Base-by-base conservation (phyloP, 1,140 invertebrate genomes). In the Temnothorax longispinosus region DNA sequence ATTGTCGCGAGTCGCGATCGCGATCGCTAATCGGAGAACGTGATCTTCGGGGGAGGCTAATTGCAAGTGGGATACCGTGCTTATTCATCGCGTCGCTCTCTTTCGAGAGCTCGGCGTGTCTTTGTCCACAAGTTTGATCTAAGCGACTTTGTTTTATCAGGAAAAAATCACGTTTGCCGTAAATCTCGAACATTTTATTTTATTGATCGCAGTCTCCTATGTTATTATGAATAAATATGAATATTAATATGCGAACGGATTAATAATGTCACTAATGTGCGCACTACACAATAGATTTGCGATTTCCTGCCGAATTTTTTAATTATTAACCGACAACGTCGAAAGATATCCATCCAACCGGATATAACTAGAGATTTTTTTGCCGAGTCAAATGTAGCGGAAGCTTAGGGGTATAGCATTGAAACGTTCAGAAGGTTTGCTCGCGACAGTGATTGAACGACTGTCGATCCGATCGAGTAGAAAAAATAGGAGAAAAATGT, bases 21-120 rank as follows among this genome's bases (percentile, higher is more conserved):
- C 85, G 38, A 52, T 75, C 62, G n/a, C 47, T 50, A 52, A 88
- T 74, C 35, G 11, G 3, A 18, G 38, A 80, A 62, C n/a, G 13
- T 32, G n/a, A 11, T 35, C 80, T 44, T 72, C 54, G 65, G 38
- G 60, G 2, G 13, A 44, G 6, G 10, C 13, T 71, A 81, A 81
- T 47, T 47, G 18, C 44, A 58, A 72, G 6, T 69, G 18, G 32
- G 50, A n/a, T 58, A 27, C 15, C n/a, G 4, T 1, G 27, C 50
- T 74, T 74, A 47, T 74, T 82, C 50, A 81, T 38, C 27, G 75
- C n/a, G 50, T 15, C 18, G 10, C n/a, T 65, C 35, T 27, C 35
- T 27, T 44, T 58, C 41, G 35, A 69, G 13, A 44, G 10, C 38
- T n/a, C 21, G 4, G 32, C 15, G 13, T n/a, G 7, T n/a, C 11